A percentile compares a stretch with the other conserved stretches of the same genome.
Evolutionary conservation across 2,113 vertebrate species (phyloP).

Genomic region (Python bivittatus): DNA sequence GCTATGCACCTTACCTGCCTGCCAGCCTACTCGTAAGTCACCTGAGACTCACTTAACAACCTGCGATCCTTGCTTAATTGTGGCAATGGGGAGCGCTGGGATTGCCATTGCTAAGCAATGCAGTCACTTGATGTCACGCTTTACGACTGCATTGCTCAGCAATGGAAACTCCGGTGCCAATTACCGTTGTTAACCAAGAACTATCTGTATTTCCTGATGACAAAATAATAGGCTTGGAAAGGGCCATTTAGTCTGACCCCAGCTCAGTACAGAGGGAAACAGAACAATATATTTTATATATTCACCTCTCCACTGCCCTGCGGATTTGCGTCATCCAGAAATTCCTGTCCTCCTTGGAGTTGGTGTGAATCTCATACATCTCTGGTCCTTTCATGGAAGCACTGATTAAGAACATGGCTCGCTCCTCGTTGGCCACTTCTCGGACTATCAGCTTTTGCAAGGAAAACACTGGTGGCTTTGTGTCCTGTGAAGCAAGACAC

Average conservation of each 20-base stretch:
- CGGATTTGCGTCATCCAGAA: conserved; percentile 91
- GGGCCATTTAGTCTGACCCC: background rate
- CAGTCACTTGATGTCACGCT: background rate
- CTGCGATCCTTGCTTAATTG: background rate
- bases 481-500: conserved; percentile 77
- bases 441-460: conserved; percentile 95
- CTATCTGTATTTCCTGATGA: background rate
- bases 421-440: conserved; percentile 95
- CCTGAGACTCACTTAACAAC: background rate
- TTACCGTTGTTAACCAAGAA: background rate
- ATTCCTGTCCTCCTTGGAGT: conserved; percentile 92
- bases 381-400: conserved; percentile 90
- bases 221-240: background rate
- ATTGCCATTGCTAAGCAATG: background rate
- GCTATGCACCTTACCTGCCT: background rate
- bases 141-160: background rate
- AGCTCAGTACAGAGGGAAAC: background rate
- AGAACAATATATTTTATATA: background rate
- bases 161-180: background rate
- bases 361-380: conserved; percentile 96
- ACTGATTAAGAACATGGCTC: conserved; percentile 97
- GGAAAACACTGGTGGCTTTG: conserved; percentile 90
- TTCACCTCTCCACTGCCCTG: conserved; percentile 90
- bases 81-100: background rate
- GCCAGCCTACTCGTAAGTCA: background rate